Base-by-base conservation (phyloP, 2,888 invertebrate species). In the Epinotia bilunana region DNA sequence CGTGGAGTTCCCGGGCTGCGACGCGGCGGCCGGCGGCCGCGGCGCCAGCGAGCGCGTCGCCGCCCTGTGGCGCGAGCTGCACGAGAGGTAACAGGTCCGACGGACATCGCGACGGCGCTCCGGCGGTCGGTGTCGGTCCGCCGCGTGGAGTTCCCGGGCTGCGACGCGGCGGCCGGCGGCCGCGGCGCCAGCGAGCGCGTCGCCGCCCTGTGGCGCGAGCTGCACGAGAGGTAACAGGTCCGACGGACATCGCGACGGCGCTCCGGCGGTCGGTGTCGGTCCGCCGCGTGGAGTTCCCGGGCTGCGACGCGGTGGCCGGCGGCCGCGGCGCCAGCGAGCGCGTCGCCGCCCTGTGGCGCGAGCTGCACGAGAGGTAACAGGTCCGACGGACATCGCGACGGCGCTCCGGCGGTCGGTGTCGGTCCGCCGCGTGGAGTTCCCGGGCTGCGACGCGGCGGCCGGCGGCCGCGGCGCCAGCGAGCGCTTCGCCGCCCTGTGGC, bases 381-480 rank as follows among this genome's bases (percentile, higher is more conserved):
- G 95, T 67, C 97, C 98, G 87, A 96, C 96, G 78, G 99, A 99
- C 87, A 96, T 99, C 80, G 98, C 98, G 67, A 97, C 97, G 82
- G 98, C 99, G 33, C 93, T 99, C 78, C 98, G 98, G 84, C 97
- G 98, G 81, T 99, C 99, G 88, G 97, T 96, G 88, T 97, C 97
- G 78, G 96, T 99, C 86, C 97, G 98, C 1, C 2, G 23, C 2
- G 23, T 99, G n/a, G n/a, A n/a, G n/a, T n/a, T n/a, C n/a, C n/a
- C n/a, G n/a, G n/a, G n/a, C n/a, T n/a, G n/a, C n/a, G n/a, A n/a
- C 80, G 98, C 98, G 67, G 97, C 97, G 82, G 98, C 99, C 98
- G 72, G 96, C 97, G 79, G 96, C 97, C 3, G 98, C 86, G 96
- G 98, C 88, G n/a, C n/a, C n/a, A n/a, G n/a, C n/a, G n/a, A n/a